Evolutionary conservation across 2,797 vertebrate species (phyloP), one percentile per base, ranked within the genome.

Genomic region (Sebastes reedi): DNA sequence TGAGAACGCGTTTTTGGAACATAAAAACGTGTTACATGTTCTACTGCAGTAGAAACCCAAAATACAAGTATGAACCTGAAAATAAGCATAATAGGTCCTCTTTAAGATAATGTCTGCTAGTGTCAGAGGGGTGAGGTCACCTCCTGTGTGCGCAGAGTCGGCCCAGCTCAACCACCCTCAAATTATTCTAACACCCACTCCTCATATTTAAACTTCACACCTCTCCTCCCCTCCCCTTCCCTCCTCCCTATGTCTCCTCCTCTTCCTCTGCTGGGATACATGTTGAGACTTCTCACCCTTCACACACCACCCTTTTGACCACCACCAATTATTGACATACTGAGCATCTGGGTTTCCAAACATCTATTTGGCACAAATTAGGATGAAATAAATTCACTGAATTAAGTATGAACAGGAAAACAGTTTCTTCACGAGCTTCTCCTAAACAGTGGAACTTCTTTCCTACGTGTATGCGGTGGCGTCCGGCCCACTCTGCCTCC

Each of bases 131-230:
- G 68, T 81, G 83, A 89, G 55, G 61, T 88, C 75, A 78, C 60
- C 46, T 75, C 56, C 59, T 67, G 36, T 32, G 77, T 70, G 68
- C n/a, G 0, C 62, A 34, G 39, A 72, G 46, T 72, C 46, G 29
- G 62, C 61, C 55, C 64, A 25, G 30, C 42, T 72, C 72, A 74
- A 62, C 68, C 75, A 66, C 67, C 32, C 58, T 80, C 32, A 59
- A 67, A 88, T 84, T 67, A 85, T 78, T 82, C 70, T 68, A 85
- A 86, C 86, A 83, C 80, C 82, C 50, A 66, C 67, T 80, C 67
- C 79, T 83, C 67, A 80, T 88, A 85, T 89, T 90, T 89, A 85
- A 85, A 89, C 88, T 90, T 93, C 89, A 87, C 91, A 92, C 88
- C 61, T 87, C 81, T 74, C 70, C 42, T 66, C 61, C 27, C 67